Conservation (phyloP, 2,888 invertebrate genomes). For the Leucoma salicis region DNA sequence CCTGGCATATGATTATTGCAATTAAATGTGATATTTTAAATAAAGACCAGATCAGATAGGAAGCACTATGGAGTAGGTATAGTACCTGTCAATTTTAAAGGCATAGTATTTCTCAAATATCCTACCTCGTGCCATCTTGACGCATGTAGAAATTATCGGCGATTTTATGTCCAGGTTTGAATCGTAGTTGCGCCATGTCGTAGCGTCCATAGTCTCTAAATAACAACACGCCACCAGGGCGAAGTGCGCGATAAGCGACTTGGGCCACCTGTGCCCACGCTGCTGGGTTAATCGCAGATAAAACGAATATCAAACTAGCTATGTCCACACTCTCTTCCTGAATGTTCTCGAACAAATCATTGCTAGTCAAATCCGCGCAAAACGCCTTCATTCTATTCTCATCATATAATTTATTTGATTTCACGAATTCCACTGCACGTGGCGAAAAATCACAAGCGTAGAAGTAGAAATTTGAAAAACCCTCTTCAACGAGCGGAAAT, state of each 20-base stretch:
- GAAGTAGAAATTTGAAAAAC: slow-evolving; percentile 83
- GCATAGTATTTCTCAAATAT: no score
- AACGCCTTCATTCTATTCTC: slow-evolving; percentile 87
- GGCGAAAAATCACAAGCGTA: slow-evolving; percentile 97
- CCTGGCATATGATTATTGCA: no score
- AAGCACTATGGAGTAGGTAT: no score
- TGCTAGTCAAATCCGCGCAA: slow-evolving; percentile 91
- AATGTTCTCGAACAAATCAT: slow-evolving; percentile 83
- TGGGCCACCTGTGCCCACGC: slow-evolving; percentile 85
- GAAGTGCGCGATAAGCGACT: slow-evolving; percentile 85
- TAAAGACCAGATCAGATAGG: no score
- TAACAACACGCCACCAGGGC: slow-evolving; percentile 90
- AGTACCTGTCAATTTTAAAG: no score
- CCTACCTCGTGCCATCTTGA: slow-evolving; percentile 96
- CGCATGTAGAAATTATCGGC: slow-evolving; percentile 96
- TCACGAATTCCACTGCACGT: slow-evolving; percentile 93
- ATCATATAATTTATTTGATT: slow-evolving; percentile 85
- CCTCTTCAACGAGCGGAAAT: slow-evolving; percentile 93
- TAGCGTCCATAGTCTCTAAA: slow-evolving; percentile 97
- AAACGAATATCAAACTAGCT: slow-evolving; percentile 95
- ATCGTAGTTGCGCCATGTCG: slow-evolving; percentile 97
- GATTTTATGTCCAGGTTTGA: slow-evolving; percentile 96
- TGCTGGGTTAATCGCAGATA: slow-evolving; percentile 96
- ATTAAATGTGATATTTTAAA: no score
- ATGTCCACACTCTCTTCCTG: slow-evolving; percentile 85